Evolutionary conservation across 2,113 vertebrate genomes (phyloP).

Genomic region (Jaculus jaculus): DNA sequence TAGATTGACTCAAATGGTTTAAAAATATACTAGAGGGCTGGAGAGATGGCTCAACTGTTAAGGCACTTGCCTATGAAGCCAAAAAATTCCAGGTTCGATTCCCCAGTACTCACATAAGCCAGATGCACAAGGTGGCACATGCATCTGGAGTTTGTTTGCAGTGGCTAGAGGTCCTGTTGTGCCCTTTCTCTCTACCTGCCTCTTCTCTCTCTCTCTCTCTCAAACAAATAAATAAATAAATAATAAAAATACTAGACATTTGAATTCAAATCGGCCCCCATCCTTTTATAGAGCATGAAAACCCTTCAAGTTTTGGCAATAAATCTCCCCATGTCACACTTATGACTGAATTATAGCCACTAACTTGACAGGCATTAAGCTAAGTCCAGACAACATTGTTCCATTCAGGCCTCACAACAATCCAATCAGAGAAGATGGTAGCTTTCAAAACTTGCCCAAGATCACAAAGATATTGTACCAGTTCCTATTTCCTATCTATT

Average conservation of each 20-base stretch:
- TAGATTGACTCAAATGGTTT: neutral
- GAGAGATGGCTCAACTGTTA: too few species aligned
- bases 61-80: too few species aligned
- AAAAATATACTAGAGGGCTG: neutral
- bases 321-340: neutral
- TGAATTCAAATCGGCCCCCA: neutral
- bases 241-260: neutral
- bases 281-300: neutral
- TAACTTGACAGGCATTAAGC: neutral
- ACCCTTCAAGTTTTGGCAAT: neutral
- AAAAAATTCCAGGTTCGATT: too few species aligned
- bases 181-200: too few species aligned
- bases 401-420: neutral
- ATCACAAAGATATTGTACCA: neutral
- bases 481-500: neutral
- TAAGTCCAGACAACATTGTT: neutral
- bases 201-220: too few species aligned
- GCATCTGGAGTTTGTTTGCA: too few species aligned
- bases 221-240: too few species aligned
- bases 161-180: too few species aligned
- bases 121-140: too few species aligned
- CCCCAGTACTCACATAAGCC: too few species aligned
- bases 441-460: neutral
- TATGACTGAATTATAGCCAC: neutral
- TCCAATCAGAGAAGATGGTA: neutral